A percentile compares a stretch with the other conserved stretches of the same genome.
Evolutionary conservation across 1,140 invertebrate genomes (phyloP).

Genomic region (Mya arenaria): DNA sequence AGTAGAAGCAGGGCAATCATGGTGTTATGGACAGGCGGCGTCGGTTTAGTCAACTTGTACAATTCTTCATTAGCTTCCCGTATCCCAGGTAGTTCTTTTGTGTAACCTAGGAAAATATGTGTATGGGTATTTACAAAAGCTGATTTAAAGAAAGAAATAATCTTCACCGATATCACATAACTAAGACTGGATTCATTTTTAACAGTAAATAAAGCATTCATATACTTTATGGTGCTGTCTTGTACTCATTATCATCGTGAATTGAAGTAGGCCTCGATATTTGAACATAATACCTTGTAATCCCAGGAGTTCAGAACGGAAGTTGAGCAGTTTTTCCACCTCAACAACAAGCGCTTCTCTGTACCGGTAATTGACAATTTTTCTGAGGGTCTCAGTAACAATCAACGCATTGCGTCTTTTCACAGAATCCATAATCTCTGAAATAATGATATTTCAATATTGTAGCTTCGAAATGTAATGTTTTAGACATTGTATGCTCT

Average conservation of each 20-base stretch:
- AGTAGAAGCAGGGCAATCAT: constrained; percentile 14
- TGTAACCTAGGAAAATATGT: constrained; percentile 1
- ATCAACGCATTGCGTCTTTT: constrained; percentile 23
- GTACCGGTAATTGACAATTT: constrained; percentile 23
- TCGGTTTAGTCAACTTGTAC: background rate
- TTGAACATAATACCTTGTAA: constrained; percentile 34
- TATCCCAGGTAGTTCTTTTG: constrained; percentile 6
- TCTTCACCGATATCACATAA: too few species aligned
- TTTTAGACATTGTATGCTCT: background rate
- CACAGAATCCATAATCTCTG: constrained; percentile 16
- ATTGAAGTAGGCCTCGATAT: too few species aligned
- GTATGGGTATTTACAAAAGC: too few species aligned
- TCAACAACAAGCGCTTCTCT: constrained; percentile 28
- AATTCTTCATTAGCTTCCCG: constrained; percentile 35
- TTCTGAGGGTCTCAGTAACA: constrained; percentile 6
- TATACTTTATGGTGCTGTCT: too few species aligned
- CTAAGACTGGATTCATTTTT: too few species aligned
- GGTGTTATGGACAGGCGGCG: constrained; percentile 29
- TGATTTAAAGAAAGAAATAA: too few species aligned
- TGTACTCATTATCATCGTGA: too few species aligned
- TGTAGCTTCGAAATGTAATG: too few species aligned
- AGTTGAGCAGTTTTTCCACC: constrained; percentile 30
- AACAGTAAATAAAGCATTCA: too few species aligned
- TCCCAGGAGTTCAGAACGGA: constrained; percentile 8
- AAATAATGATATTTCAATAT: background rate